Evolutionary conservation across 2,888 invertebrate genomes (phyloP).

Genomic region (Pelosia muscerda): DNA sequence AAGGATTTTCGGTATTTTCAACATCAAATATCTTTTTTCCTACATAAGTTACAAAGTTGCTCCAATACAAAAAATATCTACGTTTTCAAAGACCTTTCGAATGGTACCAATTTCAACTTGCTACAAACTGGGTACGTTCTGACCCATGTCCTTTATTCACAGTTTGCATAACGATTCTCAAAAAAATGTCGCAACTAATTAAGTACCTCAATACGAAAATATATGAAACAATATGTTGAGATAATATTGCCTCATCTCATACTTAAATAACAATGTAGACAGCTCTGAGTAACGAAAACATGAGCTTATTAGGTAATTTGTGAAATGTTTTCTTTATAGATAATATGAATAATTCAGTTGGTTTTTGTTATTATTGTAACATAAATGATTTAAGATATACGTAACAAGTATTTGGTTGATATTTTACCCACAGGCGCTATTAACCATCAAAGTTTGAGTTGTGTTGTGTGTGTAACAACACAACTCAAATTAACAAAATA

Average conservation of each 20-base stretch:
- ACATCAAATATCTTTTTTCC: too few species aligned
- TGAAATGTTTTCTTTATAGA: neutral
- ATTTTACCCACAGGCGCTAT: neutral
- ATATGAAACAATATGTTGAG: conserved; percentile 1
- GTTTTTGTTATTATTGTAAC: neutral
- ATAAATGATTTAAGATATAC: neutral
- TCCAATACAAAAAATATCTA: too few species aligned
- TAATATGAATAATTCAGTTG: neutral
- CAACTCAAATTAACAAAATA: neutral
- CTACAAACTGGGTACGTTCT: too few species aligned
- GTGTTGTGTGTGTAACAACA: neutral
- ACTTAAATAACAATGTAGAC: conserved; percentile 5
- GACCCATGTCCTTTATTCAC: too few species aligned
- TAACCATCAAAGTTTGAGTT: neutral
- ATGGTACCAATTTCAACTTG: too few species aligned
- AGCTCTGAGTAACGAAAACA: conserved; percentile 4
- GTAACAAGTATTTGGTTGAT: neutral
- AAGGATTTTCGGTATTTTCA: too few species aligned
- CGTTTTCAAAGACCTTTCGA: too few species aligned
- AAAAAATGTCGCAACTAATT: neutral
- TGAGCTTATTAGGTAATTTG: neutral
- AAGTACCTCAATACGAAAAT: conserved; percentile 2
- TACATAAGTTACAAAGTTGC: too few species aligned
- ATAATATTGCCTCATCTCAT: neutral
- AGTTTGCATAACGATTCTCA: neutral